Conservation (phyloP, 1,140 invertebrate species). For the Diuraphis noxia region DNA sequence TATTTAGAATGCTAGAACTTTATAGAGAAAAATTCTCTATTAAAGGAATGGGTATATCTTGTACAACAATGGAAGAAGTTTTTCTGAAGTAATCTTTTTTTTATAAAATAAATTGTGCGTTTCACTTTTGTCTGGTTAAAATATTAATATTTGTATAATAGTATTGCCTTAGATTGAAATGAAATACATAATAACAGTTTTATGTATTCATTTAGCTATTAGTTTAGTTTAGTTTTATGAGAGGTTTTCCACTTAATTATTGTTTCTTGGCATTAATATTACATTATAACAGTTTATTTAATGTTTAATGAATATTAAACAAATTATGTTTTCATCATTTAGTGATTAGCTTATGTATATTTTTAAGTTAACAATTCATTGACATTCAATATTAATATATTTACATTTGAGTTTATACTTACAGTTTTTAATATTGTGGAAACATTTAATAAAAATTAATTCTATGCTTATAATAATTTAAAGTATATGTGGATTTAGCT, state of each 20-base stretch:
- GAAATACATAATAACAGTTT: not conserved
- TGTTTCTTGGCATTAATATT: not conserved
- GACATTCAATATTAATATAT: not conserved
- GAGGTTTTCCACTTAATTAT: not conserved
- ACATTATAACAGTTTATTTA: not conserved
- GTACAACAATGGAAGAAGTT: constrained; percentile 73
- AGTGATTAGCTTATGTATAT: not conserved
- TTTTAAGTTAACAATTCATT: not conserved
- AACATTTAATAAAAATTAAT: too few species aligned
- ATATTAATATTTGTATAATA: too few species aligned
- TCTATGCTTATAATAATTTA: too few species aligned
- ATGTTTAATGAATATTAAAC: not conserved
- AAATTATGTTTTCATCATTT: not conserved
- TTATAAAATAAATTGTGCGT: not conserved
- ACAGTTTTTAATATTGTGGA: too few species aligned
- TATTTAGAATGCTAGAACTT: constrained; percentile 65
- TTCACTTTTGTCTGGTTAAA: not conserved
- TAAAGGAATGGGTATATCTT: constrained; percentile 65
- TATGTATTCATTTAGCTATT: not conserved
- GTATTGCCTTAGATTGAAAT: not conserved
- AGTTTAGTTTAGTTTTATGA: not conserved
- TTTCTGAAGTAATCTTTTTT: constrained; percentile 65
- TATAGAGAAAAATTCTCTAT: constrained; percentile 63
- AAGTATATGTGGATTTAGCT: too few species aligned
- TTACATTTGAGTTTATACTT: too few species aligned